Base-by-base conservation (phyloP, 2,797 vertebrate species). In the Jordanella pulchra region DNA sequence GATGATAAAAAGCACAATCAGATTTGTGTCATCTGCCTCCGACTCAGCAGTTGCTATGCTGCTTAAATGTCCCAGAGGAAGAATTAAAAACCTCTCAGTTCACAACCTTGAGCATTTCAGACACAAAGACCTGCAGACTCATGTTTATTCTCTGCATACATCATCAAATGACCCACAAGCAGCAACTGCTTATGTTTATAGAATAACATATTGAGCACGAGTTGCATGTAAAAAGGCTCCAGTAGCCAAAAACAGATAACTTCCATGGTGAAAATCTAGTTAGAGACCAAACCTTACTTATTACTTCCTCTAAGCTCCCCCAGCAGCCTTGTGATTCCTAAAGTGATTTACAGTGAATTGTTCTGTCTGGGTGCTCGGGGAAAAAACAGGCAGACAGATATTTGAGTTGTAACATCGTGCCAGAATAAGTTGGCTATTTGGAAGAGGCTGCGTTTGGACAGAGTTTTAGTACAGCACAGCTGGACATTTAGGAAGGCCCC, bases 401-500 rank as follows among this genome's bases (percentile, higher is more conserved):
- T 90, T 74, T 82, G 74, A 85, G 72, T 30, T 21, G 55, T 87
- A 71, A 80, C 83, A 84, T 87, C 82, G 87, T 72, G 77, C 78
- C 82, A 79, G 76, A 89, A 83, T 74, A 73, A 82, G 65, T 63
- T 54, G 25, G 82, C 75, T 69, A 72, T 85, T 81, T 55, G 50
- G 78, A 54, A 56, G 50, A 84, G 71, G 75, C 78, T 69, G 71
- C 68, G 63, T 67, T 73, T 81, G 82, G 87, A 76, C 88, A 87
- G 77, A 68, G 82, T 89, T 92, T 90, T 86, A 87, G 71, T 69
- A 28, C 69, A 84, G 83, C 88, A 87, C 92, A 93, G 92, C 91
- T 93, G 90, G 87, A 80, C 71, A 55, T 78, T 78, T 75, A 63
- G 72, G 71, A 83, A 89, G 61, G 30, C 73, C 76, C 85, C 85